Evolutionary conservation across 2,797 vertebrate genomes (phyloP), one percentile per base, ranked within the genome.

Genomic region (Spea hammondii): DNA sequence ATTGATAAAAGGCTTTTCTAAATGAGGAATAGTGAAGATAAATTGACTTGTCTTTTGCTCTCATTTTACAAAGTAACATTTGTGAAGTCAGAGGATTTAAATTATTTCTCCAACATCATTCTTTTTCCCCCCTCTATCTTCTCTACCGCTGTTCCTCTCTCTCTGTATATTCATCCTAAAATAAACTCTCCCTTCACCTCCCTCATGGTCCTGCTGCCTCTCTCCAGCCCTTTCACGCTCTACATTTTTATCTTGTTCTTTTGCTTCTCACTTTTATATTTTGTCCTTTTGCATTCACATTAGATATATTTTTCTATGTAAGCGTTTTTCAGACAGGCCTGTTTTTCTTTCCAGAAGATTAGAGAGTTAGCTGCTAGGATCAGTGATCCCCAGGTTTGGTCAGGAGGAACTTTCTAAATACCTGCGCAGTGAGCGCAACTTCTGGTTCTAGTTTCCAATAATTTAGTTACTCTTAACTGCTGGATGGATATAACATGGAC

Each of bases 1-100:
- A 89, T 90, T 90, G 89, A 91, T 88, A 91, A 90, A 92, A 86
- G 89, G 87, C 90, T 88, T 90, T 86, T 84, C 85, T 87, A 90
- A 88, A 89, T 89, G 91, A 92, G 88, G 85, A 87, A 87, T 85
- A 85, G 89, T 85, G 85, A 85, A 88, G 88, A 72, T 79, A 85
- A 88, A 72, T 79, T 84, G 79, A 90, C 90, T 85, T 88, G 83
- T 89, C 90, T 90, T 89, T 87, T 86, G 77, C 85, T 83, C 84
- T 91, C 84, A 6, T 85, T 88, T 86, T 88, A 85, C 88, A 80
- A 86, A 89, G 88, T 87, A 88, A 86, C 88, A 88, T 91, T 90
- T 91, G 87, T 89, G 86, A 88, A 91, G 84, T 84, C 7, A 84
- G 87, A 86, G 85, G 87, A 87, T 87, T 86, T 87, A 87, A 88